A percentile compares a stretch with the other conserved stretches of the same genome.
phyloP scores from a whole-genome alignment of 2,888 invertebrate genomes.

The Nemurella pictetii region DNA sequence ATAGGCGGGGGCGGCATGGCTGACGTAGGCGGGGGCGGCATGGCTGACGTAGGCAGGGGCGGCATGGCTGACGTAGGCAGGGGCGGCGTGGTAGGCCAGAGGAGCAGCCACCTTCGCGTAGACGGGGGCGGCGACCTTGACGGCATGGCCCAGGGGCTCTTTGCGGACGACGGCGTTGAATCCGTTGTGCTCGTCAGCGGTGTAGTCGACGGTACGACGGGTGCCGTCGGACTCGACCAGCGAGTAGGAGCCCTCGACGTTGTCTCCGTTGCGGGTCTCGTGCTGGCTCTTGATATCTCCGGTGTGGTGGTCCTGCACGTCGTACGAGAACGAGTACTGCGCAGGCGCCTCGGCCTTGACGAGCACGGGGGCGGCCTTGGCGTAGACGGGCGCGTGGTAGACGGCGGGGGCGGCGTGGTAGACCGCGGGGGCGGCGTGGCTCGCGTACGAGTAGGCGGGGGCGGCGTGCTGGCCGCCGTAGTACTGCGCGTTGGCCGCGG shows the following conservation, averaged over 20 bases:
- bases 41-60: background rate
- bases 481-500: background rate
- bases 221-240: slow-evolving; percentile 20
- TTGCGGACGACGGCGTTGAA: slow-evolving; percentile 23
- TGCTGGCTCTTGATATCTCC: slow-evolving; percentile 54
- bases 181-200: slow-evolving; percentile 14
- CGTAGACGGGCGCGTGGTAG: background rate
- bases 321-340: slow-evolving; percentile 57
- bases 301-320: slow-evolving; percentile 57
- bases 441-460: background rate
- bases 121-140: slow-evolving; percentile 19
- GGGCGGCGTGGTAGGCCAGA: background rate
- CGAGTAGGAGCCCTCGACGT: background rate
- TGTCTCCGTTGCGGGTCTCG: slow-evolving; percentile 47
- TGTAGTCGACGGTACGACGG: slow-evolving; percentile 18
- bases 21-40: background rate
- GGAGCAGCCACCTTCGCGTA: slow-evolving; percentile 11
- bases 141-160: background rate
- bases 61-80: background rate
- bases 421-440: slow-evolving; percentile 1
- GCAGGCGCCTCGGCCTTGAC: slow-evolving; percentile 49
- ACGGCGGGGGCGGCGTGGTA: background rate
- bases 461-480: background rate
- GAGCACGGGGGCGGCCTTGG: slow-evolving; percentile 8
- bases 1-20: slow-evolving; percentile 1